Conservation (phyloP, 2,113 vertebrate genomes). For the Leptosomus discolor region DNA sequence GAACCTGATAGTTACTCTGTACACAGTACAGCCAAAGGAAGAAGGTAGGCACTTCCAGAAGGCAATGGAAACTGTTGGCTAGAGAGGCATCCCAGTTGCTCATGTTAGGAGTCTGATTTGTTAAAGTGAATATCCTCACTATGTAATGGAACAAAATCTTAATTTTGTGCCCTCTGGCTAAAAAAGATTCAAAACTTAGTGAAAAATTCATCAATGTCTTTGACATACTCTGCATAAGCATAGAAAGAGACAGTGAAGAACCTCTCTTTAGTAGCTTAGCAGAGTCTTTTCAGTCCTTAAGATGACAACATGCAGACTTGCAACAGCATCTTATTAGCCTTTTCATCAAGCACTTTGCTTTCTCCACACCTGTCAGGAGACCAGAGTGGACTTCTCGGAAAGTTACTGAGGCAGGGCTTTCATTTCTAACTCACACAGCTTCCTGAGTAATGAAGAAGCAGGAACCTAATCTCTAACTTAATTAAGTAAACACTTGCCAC, state of each 20-base stretch:
- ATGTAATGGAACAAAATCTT: not conserved
- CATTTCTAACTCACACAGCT: not conserved
- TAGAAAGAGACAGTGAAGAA: not conserved
- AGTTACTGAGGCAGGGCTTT: not conserved
- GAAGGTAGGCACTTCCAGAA: not conserved
- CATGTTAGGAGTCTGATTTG: not conserved
- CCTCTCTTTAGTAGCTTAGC: not conserved
- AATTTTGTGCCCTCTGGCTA: not conserved
- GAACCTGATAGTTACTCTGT: not conserved
- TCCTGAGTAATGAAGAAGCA: not conserved
- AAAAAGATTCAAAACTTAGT: not conserved
- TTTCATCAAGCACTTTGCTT: not conserved
- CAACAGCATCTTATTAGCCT: not conserved
- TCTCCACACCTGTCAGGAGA: not conserved
- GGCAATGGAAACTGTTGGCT: not conserved
- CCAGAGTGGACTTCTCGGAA: not conserved
- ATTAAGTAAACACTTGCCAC: not conserved
- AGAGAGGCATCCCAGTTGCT: not conserved
- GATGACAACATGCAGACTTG: not conserved
- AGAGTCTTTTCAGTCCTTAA: not conserved
- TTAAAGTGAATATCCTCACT: not conserved
- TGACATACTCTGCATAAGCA: not conserved
- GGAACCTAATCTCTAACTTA: not conserved
- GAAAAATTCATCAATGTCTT: not conserved
- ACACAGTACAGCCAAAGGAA: not conserved